These are phyloP conservation scores for Rhizoglyphus robini DNA, from an alignment of 1,140 invertebrate genomes.

Conservation along the genomic window DNA sequence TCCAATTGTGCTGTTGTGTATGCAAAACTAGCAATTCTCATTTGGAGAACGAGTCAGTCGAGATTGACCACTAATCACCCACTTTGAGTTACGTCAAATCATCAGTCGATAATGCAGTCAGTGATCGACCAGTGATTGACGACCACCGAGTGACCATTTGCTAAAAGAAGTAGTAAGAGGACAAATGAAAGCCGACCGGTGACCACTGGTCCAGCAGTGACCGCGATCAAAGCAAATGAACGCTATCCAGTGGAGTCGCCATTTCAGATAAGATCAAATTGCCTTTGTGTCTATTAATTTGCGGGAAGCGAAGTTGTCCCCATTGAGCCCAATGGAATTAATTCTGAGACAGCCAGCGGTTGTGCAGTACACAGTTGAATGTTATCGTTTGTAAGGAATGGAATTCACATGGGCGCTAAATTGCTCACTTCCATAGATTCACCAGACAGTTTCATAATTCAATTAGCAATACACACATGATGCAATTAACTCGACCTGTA, in stretches of 20 bases:
- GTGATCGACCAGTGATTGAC: no score
- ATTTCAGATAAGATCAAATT: not conserved
- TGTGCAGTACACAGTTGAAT: no score
- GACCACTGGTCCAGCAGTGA: not conserved
- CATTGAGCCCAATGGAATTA: not conserved
- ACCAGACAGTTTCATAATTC: no score
- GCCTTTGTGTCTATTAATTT: conserved; percentile 10
- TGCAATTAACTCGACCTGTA: no score
- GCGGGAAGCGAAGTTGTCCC: not conserved
- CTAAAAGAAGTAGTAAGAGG: not conserved
- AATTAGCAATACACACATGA: no score
- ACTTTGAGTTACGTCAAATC: not conserved
- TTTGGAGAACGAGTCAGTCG: not conserved
- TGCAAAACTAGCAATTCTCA: not conserved
- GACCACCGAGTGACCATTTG: conserved; percentile 6
- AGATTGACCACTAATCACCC: conserved; percentile 4
- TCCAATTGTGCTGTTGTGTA: not conserved
- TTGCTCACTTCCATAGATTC: no score
- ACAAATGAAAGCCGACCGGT: not conserved
- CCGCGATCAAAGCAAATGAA: not conserved
- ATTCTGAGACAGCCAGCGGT: no score
- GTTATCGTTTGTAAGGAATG: no score
- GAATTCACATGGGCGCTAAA: no score
- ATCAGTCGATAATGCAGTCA: conserved; percentile 2
- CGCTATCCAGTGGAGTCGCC: not conserved